Conservation (phyloP, 2,888 invertebrate genomes). For the Cephalotes varians region DNA sequence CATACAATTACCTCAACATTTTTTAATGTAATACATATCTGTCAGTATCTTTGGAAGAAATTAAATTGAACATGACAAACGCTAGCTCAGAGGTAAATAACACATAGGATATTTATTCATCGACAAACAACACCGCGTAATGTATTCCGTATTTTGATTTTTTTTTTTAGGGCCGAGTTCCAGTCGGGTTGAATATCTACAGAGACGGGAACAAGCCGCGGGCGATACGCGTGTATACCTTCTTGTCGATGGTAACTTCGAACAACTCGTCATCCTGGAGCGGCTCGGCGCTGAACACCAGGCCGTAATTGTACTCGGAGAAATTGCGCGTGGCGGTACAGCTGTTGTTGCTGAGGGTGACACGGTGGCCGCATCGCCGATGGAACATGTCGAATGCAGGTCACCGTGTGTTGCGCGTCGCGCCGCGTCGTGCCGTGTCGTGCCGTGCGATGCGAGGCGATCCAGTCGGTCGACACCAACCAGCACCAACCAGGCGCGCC, state of each 20-base stretch:
- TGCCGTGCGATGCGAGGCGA: neutral
- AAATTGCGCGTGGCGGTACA: constrained; percentile 93
- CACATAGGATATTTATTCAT: neutral
- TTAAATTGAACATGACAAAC: neutral
- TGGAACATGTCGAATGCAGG: constrained; percentile 88
- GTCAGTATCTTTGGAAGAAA: neutral
- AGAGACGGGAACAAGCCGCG: neutral
- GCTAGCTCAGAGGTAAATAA: neutral
- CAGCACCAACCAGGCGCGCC: constrained; percentile 2
- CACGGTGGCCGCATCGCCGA: constrained; percentile 93
- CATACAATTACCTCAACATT: neutral
- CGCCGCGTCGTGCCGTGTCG: constrained; percentile 14
- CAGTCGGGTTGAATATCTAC: neutral
- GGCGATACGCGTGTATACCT: constrained; percentile 87
- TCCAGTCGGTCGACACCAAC: neutral
- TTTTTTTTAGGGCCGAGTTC: neutral
- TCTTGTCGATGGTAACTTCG: constrained; percentile 95
- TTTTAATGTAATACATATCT: neutral
- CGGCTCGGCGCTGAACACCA: constrained; percentile 93
- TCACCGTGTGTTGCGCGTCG: constrained; percentile 57
- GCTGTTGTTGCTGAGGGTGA: constrained; percentile 93
- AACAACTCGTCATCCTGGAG: constrained; percentile 93
- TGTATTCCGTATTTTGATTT: neutral
- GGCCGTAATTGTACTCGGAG: constrained; percentile 95
- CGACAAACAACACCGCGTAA: neutral